Evolutionary conservation across 2,888 invertebrate species (phyloP).

Genomic region (Iselma pallidipennis): DNA sequence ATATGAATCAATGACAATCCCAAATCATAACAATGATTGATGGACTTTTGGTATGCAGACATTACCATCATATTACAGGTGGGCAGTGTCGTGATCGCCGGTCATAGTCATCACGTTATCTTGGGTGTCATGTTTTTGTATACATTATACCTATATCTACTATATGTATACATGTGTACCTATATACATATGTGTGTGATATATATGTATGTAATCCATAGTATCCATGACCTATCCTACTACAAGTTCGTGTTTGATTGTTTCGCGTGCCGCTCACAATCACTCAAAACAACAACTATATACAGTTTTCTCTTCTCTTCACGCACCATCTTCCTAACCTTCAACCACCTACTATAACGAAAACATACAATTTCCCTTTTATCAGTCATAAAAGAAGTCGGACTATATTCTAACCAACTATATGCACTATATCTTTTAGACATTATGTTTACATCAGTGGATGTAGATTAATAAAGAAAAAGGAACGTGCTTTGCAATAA

Average conservation of each 20-base stretch:
- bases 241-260: conserved; percentile 32
- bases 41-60: conserved; percentile 2
- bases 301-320: conserved; percentile 9
- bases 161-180: conserved; percentile 31
- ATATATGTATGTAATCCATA: conserved; percentile 31
- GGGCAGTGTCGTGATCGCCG: conserved; percentile 31
- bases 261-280: conserved; percentile 35
- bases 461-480: background rate
- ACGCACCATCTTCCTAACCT: conserved; percentile 25
- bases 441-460: background rate
- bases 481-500: background rate
- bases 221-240: conserved; percentile 34
- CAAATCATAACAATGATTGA: conserved; percentile 4
- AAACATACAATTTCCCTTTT: conserved; percentile 16
- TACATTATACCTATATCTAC: background rate
- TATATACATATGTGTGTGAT: conserved; percentile 10
- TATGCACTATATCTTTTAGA: background rate
- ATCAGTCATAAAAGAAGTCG: background rate
- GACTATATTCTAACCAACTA: background rate
- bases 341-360: background rate
- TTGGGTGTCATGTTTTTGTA: conserved; percentile 25
- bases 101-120: conserved; percentile 35
- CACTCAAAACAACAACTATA: conserved; percentile 21
- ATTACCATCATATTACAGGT: conserved; percentile 2
- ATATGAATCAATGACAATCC: background rate